phyloP scores from a whole-genome alignment of 1,140 invertebrate genomes.

The Propsilocerus akamusi region DNA sequence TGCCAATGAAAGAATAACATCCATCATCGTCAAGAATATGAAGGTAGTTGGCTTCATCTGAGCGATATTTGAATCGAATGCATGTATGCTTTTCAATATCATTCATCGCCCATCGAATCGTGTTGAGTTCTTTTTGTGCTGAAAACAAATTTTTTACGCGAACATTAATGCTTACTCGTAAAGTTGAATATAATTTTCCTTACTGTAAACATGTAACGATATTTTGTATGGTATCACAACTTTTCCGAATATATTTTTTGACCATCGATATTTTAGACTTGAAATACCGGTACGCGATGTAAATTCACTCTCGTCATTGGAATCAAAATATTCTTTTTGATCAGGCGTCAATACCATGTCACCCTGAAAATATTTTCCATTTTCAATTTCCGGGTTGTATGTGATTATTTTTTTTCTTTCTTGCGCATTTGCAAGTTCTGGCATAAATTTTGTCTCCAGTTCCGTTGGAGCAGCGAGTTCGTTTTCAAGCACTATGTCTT shows the following conservation, averaged over 20 bases:
- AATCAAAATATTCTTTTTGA: background rate
- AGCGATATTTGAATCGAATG: background rate
- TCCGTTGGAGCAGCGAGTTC: background rate
- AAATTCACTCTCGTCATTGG: background rate
- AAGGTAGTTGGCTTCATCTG: conserved; percentile 23
- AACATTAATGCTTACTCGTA: background rate
- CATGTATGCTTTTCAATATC: background rate
- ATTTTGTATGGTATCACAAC: background rate
- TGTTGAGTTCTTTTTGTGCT: no score
- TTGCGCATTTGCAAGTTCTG: background rate
- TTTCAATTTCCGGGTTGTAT: background rate
- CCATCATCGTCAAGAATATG: conserved; percentile 40
- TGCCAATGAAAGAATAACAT: conserved; percentile 63
- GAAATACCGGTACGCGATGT: background rate
- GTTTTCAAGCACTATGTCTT: background rate
- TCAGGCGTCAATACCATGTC: background rate
- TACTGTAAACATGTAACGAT: no score
- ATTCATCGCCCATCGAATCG: background rate
- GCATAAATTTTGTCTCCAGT: background rate
- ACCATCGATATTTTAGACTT: background rate
- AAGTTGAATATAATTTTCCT: background rate
- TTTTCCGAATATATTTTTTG: background rate
- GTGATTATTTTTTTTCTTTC: background rate
- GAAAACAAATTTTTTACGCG: no score
- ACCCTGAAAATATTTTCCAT: background rate